These are phyloP conservation scores for Xyrauchen texanus DNA, from an alignment of 2,113 vertebrate genomes.

Conservation along the genomic window DNA sequence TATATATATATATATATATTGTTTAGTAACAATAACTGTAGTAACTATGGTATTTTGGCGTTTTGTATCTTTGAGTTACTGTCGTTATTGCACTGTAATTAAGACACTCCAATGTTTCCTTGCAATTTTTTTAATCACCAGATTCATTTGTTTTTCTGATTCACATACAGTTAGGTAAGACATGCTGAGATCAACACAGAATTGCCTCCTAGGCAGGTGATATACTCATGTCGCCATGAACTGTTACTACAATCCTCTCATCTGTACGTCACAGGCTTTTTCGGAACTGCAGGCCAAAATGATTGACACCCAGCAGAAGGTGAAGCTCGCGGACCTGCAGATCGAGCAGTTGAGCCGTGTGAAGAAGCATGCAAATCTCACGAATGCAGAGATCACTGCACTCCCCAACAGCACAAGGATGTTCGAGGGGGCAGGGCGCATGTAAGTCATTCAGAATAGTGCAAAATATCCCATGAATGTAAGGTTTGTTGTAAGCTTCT, in stretches of 20 bases:
- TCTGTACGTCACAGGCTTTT: conserved; percentile 81
- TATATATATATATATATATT: too few relatives aligned
- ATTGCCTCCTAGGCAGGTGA: too few relatives aligned
- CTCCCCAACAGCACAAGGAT: conserved; percentile 86
- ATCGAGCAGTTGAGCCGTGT: conserved; percentile 91
- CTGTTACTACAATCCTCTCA: neutral
- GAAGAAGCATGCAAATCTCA: conserved; percentile 91
- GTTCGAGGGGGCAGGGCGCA: conserved; percentile 95
- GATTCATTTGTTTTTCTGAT: too few relatives aligned
- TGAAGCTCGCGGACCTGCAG: conserved; percentile 91
- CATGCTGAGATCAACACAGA: too few relatives aligned
- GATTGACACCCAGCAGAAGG: conserved; percentile 96
- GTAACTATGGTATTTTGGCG: too few relatives aligned
- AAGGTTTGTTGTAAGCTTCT: neutral
- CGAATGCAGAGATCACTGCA: conserved; percentile 83
- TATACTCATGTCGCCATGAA: neutral
- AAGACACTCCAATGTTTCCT: too few relatives aligned
- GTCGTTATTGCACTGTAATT: too few relatives aligned
- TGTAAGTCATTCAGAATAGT: conserved; percentile 80
- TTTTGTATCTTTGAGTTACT: too few relatives aligned
- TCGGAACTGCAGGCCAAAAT: conserved; percentile 93
- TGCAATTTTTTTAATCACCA: too few relatives aligned
- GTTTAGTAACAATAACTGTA: too few relatives aligned
- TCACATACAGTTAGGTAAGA: too few relatives aligned
- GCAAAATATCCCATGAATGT: neutral